phyloP scores from a whole-genome alignment of 1,140 invertebrate species.

The Drosophila guanche region DNA sequence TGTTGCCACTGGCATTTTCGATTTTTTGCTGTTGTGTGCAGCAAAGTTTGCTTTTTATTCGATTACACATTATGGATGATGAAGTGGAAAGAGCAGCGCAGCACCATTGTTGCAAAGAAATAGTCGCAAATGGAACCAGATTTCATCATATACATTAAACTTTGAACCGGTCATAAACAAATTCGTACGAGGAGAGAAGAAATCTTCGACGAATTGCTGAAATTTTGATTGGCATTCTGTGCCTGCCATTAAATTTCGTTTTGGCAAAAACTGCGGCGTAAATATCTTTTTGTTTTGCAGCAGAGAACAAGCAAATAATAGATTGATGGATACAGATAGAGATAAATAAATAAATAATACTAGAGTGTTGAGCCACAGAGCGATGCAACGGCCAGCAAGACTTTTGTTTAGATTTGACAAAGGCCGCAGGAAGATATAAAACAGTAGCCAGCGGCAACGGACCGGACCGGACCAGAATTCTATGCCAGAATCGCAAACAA shows the following conservation, averaged over 20 bases:
- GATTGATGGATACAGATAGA: conserved; percentile 17
- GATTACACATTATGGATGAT: conserved; percentile 33
- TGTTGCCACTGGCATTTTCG: conserved; percentile 26
- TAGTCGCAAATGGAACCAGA: not conserved
- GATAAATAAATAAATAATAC: conserved; percentile 50
- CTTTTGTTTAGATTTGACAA: conserved; percentile 51
- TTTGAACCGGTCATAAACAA: conserved; percentile 40
- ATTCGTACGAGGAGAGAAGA: conserved; percentile 14
- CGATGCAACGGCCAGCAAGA: conserved; percentile 19
- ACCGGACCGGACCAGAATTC: not conserved
- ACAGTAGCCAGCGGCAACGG: conserved; percentile 21
- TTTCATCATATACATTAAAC: conserved; percentile 34
- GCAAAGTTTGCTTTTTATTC: conserved; percentile 26
- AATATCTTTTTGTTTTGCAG: conserved; percentile 32
- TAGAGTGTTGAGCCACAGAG: conserved; percentile 24
- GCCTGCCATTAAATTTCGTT: conserved; percentile 26
- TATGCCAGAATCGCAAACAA: conserved; percentile 40
- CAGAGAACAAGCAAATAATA: conserved; percentile 3
- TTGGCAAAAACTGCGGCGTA: conserved; percentile 37
- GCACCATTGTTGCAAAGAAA: conserved; percentile 23
- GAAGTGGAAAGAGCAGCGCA: conserved; percentile 1
- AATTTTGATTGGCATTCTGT: conserved; percentile 39
- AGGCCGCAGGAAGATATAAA: conserved; percentile 53
- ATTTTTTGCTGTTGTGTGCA: conserved; percentile 2
- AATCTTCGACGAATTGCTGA: conserved; percentile 28